These are phyloP conservation scores for Protodeltote pygarga DNA, from an alignment of 2,888 invertebrate species.

Conservation along the genomic window DNA sequence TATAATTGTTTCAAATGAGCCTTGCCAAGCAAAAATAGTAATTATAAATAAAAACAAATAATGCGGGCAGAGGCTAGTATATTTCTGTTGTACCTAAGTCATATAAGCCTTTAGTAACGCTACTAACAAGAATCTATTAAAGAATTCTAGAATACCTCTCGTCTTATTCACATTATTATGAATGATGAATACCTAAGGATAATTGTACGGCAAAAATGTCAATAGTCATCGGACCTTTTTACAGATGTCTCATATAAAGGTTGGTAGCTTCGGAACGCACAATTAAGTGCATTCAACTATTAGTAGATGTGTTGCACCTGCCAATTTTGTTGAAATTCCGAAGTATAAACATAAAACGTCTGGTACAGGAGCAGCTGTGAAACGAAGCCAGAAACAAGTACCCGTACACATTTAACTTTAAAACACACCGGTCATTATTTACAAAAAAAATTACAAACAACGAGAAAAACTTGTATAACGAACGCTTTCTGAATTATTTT, in stretches of 20 bases:
- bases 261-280: conserved; percentile 8
- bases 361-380: conserved; percentile 35
- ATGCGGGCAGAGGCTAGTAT: no score
- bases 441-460: conserved; percentile 19
- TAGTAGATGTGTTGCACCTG: conserved; percentile 39
- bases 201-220: conserved; percentile 31
- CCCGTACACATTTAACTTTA: conserved; percentile 7
- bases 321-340: conserved; percentile 12
- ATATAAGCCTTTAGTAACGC: background rate
- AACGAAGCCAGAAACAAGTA: conserved; percentile 11
- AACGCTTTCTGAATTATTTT: conserved; percentile 13
- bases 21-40: no score
- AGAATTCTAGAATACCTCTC: conserved; percentile 20
- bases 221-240: conserved; percentile 21
- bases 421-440: conserved; percentile 17
- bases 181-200: conserved; percentile 31
- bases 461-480: conserved; percentile 14
- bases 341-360: conserved; percentile 8
- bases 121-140: conserved; percentile 19
- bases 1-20: no score
- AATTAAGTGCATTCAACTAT: conserved; percentile 26
- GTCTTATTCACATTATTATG: conserved; percentile 46
- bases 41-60: no score
- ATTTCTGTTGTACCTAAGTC: background rate
- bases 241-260: conserved; percentile 19